Evolutionary conservation across 2,113 vertebrate genomes (phyloP), one percentile per base, ranked within the genome.

Genomic region (Scortum barcoo): DNA sequence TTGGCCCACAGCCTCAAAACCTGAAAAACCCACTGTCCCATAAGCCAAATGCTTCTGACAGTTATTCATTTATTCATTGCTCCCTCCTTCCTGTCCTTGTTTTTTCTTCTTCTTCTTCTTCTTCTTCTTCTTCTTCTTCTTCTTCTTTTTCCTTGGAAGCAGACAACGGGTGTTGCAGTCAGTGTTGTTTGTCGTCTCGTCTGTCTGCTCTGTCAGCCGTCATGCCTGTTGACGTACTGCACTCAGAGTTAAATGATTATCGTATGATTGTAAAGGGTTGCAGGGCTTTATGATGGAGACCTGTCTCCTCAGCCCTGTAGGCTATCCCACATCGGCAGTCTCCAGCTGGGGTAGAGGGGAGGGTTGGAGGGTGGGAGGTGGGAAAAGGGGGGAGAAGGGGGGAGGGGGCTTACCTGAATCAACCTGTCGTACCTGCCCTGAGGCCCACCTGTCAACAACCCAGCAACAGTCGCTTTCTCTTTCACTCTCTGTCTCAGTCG

Each of bases 381-480:
- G n/a, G n/a, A n/a, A n/a, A n/a, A n/a, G n/a, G 48, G 56, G 50
- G 72, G 65, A 17, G 61, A 40, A 50, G 72, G 72, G 63, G 61
- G 65, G 67, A 86, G 76, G 79, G 91, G 91, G 88, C 77, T 91
- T 87, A 92, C 83, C 89, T 92, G 89, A 93, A 89, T 93, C 89
- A 91, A 86, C 89, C 88, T 91, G 89, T 91, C 91, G 50, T 91
- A 87, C 89, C 92, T 94, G 89, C 93, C 93, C 92, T 65, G 78
- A 66, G 93, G 93, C 90, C 79, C 88, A 92, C 85, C 92, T 93
- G 93, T 94, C 93, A 94, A 92, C 91, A 91, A 85, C 83, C 88
- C 77, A 74, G 86, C 78, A 58, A 91, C 86, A 93, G 83, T 92
- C 77, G 58, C 89, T 93, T 88, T 93, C 79, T 81, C 87, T 92